Base-by-base conservation (phyloP, 2,888 invertebrate species). In the Aphidius colemani region DNA sequence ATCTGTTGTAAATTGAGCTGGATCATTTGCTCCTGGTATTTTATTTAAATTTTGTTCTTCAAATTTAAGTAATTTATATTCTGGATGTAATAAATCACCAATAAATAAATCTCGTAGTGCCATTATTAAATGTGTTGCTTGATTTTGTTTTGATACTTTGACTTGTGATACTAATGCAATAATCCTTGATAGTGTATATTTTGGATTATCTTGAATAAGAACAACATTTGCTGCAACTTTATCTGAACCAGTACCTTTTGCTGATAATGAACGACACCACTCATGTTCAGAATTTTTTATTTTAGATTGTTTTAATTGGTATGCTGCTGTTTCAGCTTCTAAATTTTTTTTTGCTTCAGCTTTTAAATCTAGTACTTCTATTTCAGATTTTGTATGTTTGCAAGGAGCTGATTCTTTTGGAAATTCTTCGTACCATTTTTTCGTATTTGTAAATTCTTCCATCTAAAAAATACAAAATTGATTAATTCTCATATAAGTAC, bases 211-310 rank as follows among this genome's bases (percentile, higher is more conserved):
- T 85, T 95, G 91, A 67, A 95, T 88, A 39, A 91, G 83, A 39
- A 96, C 85, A 7, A 91, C 90, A 65, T 90, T 88, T 0, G 95
- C 95, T 3, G 96, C 95, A 64, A 95, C 88, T 84, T 91, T 92
- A 82, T 96, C 96, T 0, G 90, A 88, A 0, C 90, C 86, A 0
- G 95, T 95, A 69, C 96, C 96, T 71, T 90, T 90, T 9, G 88
- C 85, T 71, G 94, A 84, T 8, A 95, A 88, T 2, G 90, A 91
- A 71, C 88, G 87, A 67, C 94, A 88, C 94, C 94, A 95, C 63
- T 88, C 85, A 72, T 87, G 88, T 71, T 91, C 90, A 0, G 89
- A 87, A 43, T 86, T 85, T 4, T 85, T 83, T 71, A 85, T 86
- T 61, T 85, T 78, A 2, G 78, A 77, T 67, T 80, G 76, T 61